Evolutionary conservation across 1,140 invertebrate species (phyloP), one percentile per base, ranked within the genome.

Genomic region (Lethrus apterus): DNA sequence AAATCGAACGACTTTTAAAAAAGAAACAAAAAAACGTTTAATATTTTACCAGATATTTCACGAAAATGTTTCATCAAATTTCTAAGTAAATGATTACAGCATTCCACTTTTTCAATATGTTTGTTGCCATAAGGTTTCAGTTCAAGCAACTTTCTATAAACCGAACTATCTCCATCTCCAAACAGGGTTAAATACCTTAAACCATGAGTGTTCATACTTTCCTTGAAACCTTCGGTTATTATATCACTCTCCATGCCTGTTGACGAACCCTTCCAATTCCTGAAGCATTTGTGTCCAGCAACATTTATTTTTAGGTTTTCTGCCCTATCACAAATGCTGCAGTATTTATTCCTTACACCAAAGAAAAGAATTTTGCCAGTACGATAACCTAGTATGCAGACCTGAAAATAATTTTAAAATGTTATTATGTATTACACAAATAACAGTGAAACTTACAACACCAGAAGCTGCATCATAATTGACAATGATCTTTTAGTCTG

Each of bases 91-190:
- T 44, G 42, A 44, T 44, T 44, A n/a, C 11, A n/a, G 15, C 41
- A 43, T 30, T 15, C 41, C 4, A 30, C 15, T 18, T 32, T 43
- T 30, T 43, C 4, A 4, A 30, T 10, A 10, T 43, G 11, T n/a
- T n/a, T n/a, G 8, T 7, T 20, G 8, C 36, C 19, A 13, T 40
- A 40, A 15, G 7, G 3, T 3, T 23, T 21, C n/a, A 15, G 10
- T 7, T 30, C 4, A n/a, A 10, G 30, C 3, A 43, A 3, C n/a
- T 50, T 56, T 4, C 54, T 51, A 40, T 59, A 66, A 3, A 66
- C 64, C 23, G 50, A 67, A 8, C 60, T 63, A 48, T 72, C 70
- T 8, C 68, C 68, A 56, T 72, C 70, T 3, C 51, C 65, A 46
- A 72, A 64, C 1, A 72, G 11, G 8, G 34, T 46, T 31, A 47